Evolutionary conservation across 1,140 invertebrate species (phyloP).

Genomic region (Drosophila teissieri): DNA sequence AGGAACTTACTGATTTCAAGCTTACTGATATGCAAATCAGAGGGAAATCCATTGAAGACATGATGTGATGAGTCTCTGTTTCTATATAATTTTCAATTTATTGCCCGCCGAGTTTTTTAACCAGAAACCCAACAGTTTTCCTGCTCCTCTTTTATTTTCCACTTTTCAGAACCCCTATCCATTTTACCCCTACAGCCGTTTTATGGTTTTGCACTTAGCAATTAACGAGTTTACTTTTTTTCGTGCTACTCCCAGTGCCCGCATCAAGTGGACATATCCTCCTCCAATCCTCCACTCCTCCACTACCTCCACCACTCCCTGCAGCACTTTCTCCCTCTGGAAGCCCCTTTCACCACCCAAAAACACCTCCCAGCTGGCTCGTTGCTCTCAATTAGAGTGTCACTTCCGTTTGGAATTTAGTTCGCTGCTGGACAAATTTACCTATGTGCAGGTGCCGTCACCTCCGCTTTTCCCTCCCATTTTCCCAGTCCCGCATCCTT

Average conservation of each 20-base stretch:
- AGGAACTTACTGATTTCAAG: not conserved
- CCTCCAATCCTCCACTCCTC: not conserved
- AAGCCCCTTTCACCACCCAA: constrained; percentile 7
- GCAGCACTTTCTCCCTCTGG: too few relatives aligned
- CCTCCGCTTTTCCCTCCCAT: not conserved
- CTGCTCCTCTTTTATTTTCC: not conserved
- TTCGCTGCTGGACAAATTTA: constrained; percentile 67
- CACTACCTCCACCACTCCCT: too few relatives aligned
- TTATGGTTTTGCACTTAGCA: constrained; percentile 75
- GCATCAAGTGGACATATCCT: constrained; percentile 51
- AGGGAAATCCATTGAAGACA: constrained; percentile 19
- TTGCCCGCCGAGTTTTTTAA: not conserved
- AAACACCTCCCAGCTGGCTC: constrained; percentile 60
- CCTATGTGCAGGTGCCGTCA: constrained; percentile 51
- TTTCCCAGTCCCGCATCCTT: constrained; percentile 7
- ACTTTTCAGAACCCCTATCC: not conserved
- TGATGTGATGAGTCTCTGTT: not conserved
- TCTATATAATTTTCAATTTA: not conserved
- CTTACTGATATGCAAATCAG: constrained; percentile 32
- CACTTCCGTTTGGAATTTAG: constrained; percentile 60
- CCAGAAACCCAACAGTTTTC: constrained; percentile 3
- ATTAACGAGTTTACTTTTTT: constrained; percentile 75
- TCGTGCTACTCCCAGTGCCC: constrained; percentile 45
- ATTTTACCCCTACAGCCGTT: constrained; percentile 38
- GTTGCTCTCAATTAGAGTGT: constrained; percentile 67